Conservation (phyloP, 2,888 invertebrate genomes). For the Drosophila putrida region DNA sequence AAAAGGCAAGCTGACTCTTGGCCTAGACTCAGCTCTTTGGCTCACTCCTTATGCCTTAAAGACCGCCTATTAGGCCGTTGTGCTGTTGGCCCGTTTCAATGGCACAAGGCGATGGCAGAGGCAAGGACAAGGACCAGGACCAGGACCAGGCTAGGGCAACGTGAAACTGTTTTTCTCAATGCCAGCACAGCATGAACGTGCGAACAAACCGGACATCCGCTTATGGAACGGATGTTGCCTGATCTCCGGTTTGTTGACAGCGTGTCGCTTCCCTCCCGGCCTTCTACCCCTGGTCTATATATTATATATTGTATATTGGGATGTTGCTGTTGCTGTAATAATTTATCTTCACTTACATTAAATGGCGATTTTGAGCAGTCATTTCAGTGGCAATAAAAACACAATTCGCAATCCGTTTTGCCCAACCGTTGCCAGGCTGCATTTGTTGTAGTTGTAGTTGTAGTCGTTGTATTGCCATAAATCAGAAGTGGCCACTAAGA, state of each 20-base stretch:
- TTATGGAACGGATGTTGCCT: constrained; percentile 77
- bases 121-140: not conserved
- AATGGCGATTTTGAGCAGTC: constrained; percentile 61
- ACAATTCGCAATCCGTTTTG: constrained; percentile 51
- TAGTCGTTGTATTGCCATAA: constrained; percentile 56
- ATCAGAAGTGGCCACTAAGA: constrained; percentile 47
- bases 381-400: constrained; percentile 55
- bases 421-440: constrained; percentile 28
- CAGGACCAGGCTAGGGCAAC: constrained; percentile 17
- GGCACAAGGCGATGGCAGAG: constrained; percentile 2
- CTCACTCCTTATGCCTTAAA: not conserved
- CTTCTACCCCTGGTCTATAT: constrained; percentile 4
- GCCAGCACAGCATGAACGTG: constrained; percentile 70
- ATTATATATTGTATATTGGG: not conserved
- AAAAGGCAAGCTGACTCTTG: not conserved
- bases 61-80: constrained; percentile 7
- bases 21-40: constrained; percentile 1
- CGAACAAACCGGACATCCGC: constrained; percentile 76
- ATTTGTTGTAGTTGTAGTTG: constrained; percentile 49
- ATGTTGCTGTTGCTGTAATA: constrained; percentile 47
- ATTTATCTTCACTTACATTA: constrained; percentile 73
- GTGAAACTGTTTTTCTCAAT: constrained; percentile 36
- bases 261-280: constrained; percentile 22
- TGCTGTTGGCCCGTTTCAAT: not conserved
- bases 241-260: constrained; percentile 75